A percentile compares a stretch with the other conserved stretches of the same genome.
These are phyloP conservation scores for Myotis myotis DNA, from an alignment of 2,797 vertebrate species.

Conservation along the genomic window DNA sequence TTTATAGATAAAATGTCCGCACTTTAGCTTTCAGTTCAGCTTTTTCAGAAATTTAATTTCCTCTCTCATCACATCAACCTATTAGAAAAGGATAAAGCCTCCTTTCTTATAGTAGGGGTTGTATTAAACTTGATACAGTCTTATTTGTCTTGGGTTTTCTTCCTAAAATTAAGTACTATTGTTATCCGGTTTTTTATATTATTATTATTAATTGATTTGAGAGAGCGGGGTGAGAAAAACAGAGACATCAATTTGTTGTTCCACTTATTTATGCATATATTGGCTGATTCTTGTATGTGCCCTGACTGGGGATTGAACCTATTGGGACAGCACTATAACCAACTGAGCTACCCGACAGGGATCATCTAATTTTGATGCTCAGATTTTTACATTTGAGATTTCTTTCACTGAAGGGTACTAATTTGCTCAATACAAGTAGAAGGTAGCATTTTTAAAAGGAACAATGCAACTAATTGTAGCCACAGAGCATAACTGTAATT, in stretches of 20 bases:
- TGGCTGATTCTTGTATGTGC: background rate
- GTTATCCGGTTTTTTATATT: conserved; percentile 1
- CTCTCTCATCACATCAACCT: background rate
- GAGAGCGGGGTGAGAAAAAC: background rate
- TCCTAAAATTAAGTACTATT: background rate
- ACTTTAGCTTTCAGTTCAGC: background rate
- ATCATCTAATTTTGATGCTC: background rate
- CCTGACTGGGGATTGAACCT: background rate
- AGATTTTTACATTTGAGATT: background rate
- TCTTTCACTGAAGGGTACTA: background rate
- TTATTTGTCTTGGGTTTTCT: conserved; percentile 28
- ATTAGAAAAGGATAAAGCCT: background rate
- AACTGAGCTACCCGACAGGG: background rate
- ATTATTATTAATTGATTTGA: background rate
- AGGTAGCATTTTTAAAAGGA: conserved; percentile 25
- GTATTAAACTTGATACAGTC: background rate
- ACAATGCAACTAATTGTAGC: background rate
- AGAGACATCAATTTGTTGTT: background rate
- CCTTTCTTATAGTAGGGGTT: background rate
- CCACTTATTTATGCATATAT: background rate
- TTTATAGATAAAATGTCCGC: background rate
- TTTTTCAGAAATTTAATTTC: background rate
- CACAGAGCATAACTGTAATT: background rate
- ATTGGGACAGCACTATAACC: background rate
- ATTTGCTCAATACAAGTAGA: conserved; percentile 14